Percentiles rank a stretch among this genome's conserved stretches.
Evolutionary conservation across 2,888 invertebrate species (phyloP).

Genomic region (Drosophila prostipennis): DNA sequence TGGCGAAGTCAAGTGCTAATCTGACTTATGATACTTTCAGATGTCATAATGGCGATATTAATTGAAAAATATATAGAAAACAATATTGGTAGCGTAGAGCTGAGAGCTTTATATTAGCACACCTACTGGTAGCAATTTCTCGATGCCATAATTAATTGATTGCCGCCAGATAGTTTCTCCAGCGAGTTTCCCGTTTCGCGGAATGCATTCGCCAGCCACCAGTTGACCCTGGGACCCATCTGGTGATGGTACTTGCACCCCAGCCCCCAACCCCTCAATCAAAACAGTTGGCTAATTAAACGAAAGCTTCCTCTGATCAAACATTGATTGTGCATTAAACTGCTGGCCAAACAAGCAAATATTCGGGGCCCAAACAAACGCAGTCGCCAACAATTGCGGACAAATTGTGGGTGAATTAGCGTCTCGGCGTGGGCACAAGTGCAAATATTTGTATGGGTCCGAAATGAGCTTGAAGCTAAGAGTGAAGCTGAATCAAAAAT

Average conservation of each 20-base stretch:
- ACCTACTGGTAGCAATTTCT: slow-evolving; percentile 33
- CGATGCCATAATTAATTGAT: slow-evolving; percentile 64
- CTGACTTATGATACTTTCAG: slow-evolving; percentile 29
- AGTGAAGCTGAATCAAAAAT: slow-evolving; percentile 64
- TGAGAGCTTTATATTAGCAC: slow-evolving; percentile 18
- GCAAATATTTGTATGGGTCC: slow-evolving; percentile 71
- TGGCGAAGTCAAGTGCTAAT: slow-evolving; percentile 20
- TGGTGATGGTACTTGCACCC: slow-evolving; percentile 22
- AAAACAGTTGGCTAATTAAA: slow-evolving; percentile 71
- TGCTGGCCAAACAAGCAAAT: slow-evolving; percentile 56
- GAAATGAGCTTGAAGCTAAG: slow-evolving; percentile 41
- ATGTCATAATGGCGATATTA: slow-evolving; percentile 29
- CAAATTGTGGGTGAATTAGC: slow-evolving; percentile 67
- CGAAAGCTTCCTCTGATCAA: slow-evolving; percentile 57
- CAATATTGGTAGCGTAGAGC: background rate
- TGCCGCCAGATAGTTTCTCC: slow-evolving; percentile 37
- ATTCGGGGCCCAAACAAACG: slow-evolving; percentile 30
- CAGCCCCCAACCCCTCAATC: slow-evolving; percentile 9
- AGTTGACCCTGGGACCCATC: slow-evolving; percentile 40
- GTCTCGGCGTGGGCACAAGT: slow-evolving; percentile 52
- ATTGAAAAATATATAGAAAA: slow-evolving; percentile 6
- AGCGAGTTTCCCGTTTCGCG: slow-evolving; percentile 37
- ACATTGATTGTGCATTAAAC: slow-evolving; percentile 74
- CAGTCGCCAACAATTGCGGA: slow-evolving; percentile 57
- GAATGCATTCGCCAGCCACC: slow-evolving; percentile 49